Conservation (phyloP, 2,113 vertebrate genomes). For the Halichoeres trimaculatus region DNA sequence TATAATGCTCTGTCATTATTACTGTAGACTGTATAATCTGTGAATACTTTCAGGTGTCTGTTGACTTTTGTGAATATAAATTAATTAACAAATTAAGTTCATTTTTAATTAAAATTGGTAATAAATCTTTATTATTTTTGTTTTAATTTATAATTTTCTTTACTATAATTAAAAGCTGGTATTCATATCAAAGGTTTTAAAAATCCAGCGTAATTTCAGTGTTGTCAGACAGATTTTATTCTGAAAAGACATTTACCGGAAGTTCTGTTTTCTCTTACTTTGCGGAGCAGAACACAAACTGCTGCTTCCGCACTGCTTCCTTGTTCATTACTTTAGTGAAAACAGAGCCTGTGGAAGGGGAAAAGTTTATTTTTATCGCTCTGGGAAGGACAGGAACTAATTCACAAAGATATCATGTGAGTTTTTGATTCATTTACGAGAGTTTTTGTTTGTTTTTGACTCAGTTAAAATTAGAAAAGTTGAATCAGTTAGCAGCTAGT, state of each 20-base stretch:
- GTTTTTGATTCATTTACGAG: constrained; percentile 5
- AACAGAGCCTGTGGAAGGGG: constrained; percentile 3
- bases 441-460: background rate
- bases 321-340: constrained; percentile 63
- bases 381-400: background rate
- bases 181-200: too few species aligned
- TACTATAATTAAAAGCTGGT: too few species aligned
- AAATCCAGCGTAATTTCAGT: too few species aligned
- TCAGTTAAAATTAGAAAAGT: constrained; percentile 36
- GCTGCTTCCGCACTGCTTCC: constrained; percentile 72
- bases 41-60: too few species aligned
- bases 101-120: too few species aligned
- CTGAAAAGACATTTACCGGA: constrained; percentile 46
- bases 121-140: too few species aligned
- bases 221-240: constrained; percentile 35
- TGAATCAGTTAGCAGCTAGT: constrained; percentile 22
- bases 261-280: background rate
- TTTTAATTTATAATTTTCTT: too few species aligned
- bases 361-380: background rate
- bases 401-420: constrained; percentile 16
- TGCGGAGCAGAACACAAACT: background rate
- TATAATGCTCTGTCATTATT: too few species aligned
- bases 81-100: too few species aligned
- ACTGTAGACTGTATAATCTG: too few species aligned
- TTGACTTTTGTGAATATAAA: too few species aligned